Evolutionary conservation across 2,113 vertebrate genomes (phyloP).

Genomic region (Rhinoderma darwinii): DNA sequence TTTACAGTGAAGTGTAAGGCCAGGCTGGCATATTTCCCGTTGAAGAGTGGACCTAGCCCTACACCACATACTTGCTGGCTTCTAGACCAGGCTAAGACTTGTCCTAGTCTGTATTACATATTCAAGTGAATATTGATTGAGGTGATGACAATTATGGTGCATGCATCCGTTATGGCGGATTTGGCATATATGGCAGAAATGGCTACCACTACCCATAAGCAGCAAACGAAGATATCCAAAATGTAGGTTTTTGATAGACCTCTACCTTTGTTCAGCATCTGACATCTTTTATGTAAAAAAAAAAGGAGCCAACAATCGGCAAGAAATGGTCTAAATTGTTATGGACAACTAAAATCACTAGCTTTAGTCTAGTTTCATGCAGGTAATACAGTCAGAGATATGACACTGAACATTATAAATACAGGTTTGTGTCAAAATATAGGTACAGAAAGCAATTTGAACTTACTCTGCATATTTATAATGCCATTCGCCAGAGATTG

Average conservation of each 20-base stretch:
- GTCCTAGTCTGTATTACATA: no score
- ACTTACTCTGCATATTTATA: conserved; percentile 96
- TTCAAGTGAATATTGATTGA: no score
- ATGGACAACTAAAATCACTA: no score
- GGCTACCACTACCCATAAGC: not conserved
- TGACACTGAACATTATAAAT: not conserved
- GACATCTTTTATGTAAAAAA: not conserved
- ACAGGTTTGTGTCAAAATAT: not conserved
- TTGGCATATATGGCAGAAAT: not conserved
- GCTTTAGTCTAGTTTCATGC: not conserved
- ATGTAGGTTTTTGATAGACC: not conserved
- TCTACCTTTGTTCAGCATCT: not conserved
- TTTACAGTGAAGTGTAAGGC: no score
- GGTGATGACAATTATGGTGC: no score
- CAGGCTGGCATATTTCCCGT: no score
- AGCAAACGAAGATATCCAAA: not conserved
- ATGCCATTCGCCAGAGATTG: conserved; percentile 93
- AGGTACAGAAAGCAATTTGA: not conserved
- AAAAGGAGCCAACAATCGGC: not conserved
- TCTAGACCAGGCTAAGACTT: no score
- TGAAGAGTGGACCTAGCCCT: no score
- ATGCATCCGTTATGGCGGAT: not conserved
- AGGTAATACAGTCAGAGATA: not conserved
- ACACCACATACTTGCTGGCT: no score
- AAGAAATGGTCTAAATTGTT: no score